Evolutionary conservation across 2,888 invertebrate species (phyloP).

Genomic region (Laothoe populi): DNA sequence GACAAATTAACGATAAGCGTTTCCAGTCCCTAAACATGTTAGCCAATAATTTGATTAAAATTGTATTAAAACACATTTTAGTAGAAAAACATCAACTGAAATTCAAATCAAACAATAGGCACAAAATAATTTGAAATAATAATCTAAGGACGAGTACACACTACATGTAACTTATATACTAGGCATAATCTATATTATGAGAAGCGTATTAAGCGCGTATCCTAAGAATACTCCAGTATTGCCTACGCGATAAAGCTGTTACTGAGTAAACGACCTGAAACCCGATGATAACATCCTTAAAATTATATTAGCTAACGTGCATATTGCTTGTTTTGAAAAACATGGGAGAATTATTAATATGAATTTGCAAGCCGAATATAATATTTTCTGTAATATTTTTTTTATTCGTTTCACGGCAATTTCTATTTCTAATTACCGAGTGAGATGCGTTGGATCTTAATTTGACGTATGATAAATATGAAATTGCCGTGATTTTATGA

Average conservation of each 20-base stretch:
- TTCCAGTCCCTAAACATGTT: conserved; percentile 24
- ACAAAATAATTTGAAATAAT: conserved; percentile 45
- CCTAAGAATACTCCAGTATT: conserved; percentile 34
- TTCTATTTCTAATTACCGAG: not conserved
- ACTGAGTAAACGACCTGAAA: not conserved
- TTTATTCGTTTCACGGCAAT: conserved; percentile 9
- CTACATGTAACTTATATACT: conserved; percentile 38
- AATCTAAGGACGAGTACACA: conserved; percentile 25
- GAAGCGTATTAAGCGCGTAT: conserved; percentile 37
- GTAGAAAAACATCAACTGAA: conserved; percentile 57
- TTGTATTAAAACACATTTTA: conserved; percentile 51
- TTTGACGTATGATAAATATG: not conserved
- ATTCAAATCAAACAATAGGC: conserved; percentile 73
- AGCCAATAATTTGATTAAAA: conserved; percentile 29
- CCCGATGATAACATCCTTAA: conserved; percentile 25
- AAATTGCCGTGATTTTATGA: conserved; percentile 6
- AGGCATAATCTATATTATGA: conserved; percentile 33
- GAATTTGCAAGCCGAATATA: conserved; percentile 19
- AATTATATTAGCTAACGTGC: conserved; percentile 62
- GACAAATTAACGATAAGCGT: conserved; percentile 28
- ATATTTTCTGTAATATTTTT: not conserved
- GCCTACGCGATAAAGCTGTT: conserved; percentile 39
- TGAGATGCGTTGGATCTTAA: not conserved
- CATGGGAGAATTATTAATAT: conserved; percentile 15
- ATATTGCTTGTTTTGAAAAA: conserved; percentile 72